Evolutionary conservation across 2,888 invertebrate species (phyloP), one percentile per base, ranked within the genome.

Genomic region (Dyspetes luteomarginatus): DNA sequence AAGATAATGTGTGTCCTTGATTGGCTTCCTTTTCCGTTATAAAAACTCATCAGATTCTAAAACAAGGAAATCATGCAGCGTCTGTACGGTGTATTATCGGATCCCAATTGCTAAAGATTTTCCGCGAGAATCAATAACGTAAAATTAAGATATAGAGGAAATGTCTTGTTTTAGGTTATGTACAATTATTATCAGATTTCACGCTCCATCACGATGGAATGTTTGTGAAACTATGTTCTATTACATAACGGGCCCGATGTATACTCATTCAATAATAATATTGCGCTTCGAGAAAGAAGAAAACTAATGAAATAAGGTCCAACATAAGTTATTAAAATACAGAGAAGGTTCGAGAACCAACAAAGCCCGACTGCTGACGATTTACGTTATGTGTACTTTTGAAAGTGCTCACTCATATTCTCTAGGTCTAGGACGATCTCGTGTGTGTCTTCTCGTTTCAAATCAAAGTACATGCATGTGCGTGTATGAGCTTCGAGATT

Each of bases 371-470:
- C 48, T 15, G 24, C 22, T 24, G 52, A 24, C 36, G 28, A 24
- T 19, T 43, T 72, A 67, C 28, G 60, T 55, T 55, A 41, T 7
- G n/a, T n/a, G n/a, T 30, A 24, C 52, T 78, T 68, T 19, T 56
- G 62, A 56, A 64, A 56, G 41, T 12, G 9, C 64, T 68, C 55
- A 65, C 65, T n/a, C 19, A 22, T 3, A 26, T 64, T 69, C 77
- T 77, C 77, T 81, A 81, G 81, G 81, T 81, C 81, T 77, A 81
- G 81, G 81, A 77, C 81, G 52, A 48, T 2, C 24, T 19, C n/a
- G 55, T 64, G 22, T 43, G 55, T 62, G 30, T 58, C 28, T 4
- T 15, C 9, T 68, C 55, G 28, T 36, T 12, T 12, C 36, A 12
- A 36, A 36, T 36, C 36, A 1, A 36, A 1, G n/a, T n/a, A n/a